These are phyloP conservation scores for Liopterus haemorrhoidalis DNA, from an alignment of 2,888 invertebrate genomes.

Conservation along the genomic window DNA sequence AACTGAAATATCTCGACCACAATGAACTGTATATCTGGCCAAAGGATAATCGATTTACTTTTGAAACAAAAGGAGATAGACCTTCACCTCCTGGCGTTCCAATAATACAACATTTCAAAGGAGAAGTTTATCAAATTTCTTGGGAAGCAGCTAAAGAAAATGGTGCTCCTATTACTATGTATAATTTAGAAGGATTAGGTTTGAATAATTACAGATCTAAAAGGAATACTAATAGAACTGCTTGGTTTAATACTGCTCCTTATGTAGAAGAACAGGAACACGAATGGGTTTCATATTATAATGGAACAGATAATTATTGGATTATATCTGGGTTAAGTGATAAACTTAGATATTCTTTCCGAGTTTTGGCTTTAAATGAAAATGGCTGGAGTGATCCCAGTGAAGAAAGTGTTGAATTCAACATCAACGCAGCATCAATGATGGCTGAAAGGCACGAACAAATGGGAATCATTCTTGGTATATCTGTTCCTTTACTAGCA, in stretches of 20 bases:
- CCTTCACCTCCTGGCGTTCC: conserved; percentile 76
- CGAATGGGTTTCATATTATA: conserved; percentile 63
- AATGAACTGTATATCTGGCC: conserved; percentile 66
- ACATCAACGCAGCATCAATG: conserved; percentile 45
- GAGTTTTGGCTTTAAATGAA: conserved; percentile 71
- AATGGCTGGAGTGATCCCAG: conserved; percentile 81
- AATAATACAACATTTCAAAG: conserved; percentile 64
- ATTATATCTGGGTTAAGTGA: conserved; percentile 62
- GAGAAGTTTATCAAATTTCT: conserved; percentile 68
- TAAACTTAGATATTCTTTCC: conserved; percentile 61
- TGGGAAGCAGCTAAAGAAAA: conserved; percentile 76
- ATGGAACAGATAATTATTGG: conserved; percentile 78
- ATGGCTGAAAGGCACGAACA: conserved; percentile 50
- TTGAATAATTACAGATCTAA: conserved; percentile 39
- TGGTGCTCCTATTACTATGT: conserved; percentile 67
- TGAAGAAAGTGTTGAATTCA: conserved; percentile 56
- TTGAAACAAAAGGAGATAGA: conserved; percentile 71
- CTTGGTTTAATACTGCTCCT: conserved; percentile 44
- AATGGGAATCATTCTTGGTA: conserved; percentile 56
- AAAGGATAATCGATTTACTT: conserved; percentile 61
- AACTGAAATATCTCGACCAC: conserved; percentile 57
- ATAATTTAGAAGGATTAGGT: conserved; percentile 65
- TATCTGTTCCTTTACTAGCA: conserved; percentile 52
- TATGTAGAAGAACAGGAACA: conserved; percentile 55
- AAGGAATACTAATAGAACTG: conserved; percentile 41